These are phyloP conservation scores for Geodia barretti DNA, from an alignment of 37 sponge, comb jelly and placozoan genomes.

Conservation along the genomic window DNA sequence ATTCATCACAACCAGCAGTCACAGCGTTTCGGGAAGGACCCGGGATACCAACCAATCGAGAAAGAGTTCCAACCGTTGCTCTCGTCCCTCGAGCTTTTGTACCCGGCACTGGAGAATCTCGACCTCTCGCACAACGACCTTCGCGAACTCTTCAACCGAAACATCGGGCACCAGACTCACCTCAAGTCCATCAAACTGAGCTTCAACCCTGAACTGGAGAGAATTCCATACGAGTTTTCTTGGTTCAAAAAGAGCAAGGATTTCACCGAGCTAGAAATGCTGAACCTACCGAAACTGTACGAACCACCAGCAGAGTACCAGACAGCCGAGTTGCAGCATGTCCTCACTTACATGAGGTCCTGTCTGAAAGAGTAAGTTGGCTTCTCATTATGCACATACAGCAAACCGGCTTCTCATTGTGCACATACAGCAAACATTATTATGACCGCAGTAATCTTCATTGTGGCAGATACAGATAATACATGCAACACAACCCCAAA, in stretches of 20 bases:
- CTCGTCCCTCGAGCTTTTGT: slow-evolving; percentile 58
- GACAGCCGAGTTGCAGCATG: slow-evolving; percentile 23
- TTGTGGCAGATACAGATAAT: too few relatives aligned
- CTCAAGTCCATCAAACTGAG: slow-evolving; percentile 60
- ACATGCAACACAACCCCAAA: too few relatives aligned
- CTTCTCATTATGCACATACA: too few relatives aligned
- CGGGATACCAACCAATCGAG: not conserved
- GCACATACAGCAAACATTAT: too few relatives aligned
- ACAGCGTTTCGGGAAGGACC: not conserved
- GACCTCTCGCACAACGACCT: slow-evolving; percentile 65
- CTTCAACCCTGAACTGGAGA: slow-evolving; percentile 46
- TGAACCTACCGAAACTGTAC: slow-evolving; percentile 48
- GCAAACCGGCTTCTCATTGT: too few relatives aligned
- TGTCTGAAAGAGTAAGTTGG: slow-evolving; percentile 75
- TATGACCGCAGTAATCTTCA: too few relatives aligned
- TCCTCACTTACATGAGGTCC: slow-evolving; percentile 80
- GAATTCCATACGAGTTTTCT: slow-evolving; percentile 72
- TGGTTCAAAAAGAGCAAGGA: slow-evolving; percentile 51
- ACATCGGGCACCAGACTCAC: slow-evolving; percentile 60
- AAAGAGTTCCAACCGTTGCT: slow-evolving; percentile 3
- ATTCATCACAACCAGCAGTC: slow-evolving; percentile 13
- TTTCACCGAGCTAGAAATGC: slow-evolving; percentile 38
- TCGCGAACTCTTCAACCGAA: slow-evolving; percentile 53
- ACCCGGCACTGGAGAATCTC: slow-evolving; percentile 62
- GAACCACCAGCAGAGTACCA: slow-evolving; percentile 74